Evolutionary conservation across 2,113 vertebrate genomes (phyloP).

Genomic region (Vicugna pacos): DNA sequence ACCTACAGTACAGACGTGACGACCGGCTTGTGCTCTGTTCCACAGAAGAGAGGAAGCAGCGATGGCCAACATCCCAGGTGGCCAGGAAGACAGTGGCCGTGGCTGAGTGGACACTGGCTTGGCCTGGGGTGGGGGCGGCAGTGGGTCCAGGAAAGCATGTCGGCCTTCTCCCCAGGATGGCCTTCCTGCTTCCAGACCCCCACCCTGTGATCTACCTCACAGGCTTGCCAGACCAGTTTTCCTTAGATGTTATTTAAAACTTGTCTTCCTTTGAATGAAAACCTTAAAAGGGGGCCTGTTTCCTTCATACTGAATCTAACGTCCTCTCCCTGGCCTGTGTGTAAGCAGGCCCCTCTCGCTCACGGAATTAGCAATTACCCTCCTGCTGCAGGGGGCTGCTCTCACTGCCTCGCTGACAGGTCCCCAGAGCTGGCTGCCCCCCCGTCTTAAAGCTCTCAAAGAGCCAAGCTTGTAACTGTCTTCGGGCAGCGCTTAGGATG

Average conservation of each 20-base stretch:
- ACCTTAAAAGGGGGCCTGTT: background rate
- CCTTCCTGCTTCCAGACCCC: background rate
- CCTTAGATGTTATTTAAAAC: background rate
- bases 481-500: background rate
- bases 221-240: background rate
- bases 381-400: background rate
- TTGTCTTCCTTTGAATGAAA: background rate
- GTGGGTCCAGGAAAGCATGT: background rate
- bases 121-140: too few species aligned
- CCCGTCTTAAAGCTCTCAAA: background rate
- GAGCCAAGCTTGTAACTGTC: background rate
- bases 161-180: rapidly evolving
- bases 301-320: background rate
- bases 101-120: background rate
- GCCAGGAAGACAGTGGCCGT: background rate
- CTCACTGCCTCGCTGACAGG: background rate
- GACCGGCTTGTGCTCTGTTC: rapidly evolving
- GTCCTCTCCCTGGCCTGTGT: background rate
- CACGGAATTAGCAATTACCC: background rate
- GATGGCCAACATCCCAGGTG: rapidly evolving
- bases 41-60: background rate
- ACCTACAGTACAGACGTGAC: background rate
- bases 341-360: background rate
- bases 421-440: background rate
- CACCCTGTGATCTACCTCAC: background rate